A percentile compares a stretch with the other conserved stretches of the same genome.
Conservation (phyloP, 2,888 invertebrate genomes). For the Athrips mouffetella region DNA sequence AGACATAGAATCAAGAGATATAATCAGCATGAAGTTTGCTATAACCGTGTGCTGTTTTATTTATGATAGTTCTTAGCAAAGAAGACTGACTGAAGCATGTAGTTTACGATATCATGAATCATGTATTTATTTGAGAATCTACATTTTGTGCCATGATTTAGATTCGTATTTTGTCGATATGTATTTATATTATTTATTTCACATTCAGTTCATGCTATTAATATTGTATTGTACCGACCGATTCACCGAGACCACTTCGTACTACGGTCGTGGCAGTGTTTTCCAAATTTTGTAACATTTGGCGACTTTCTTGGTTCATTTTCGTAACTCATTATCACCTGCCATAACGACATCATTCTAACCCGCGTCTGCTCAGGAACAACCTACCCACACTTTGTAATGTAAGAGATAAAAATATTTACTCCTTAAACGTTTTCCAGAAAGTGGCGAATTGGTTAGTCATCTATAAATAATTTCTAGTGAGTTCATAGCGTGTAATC, state of each 20-base stretch:
- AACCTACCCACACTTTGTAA: constrained; percentile 20
- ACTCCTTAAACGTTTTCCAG: too few species aligned
- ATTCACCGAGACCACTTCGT: constrained; percentile 40
- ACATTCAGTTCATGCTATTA: constrained; percentile 3
- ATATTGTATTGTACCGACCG: constrained; percentile 33
- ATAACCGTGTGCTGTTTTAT: constrained; percentile 35
- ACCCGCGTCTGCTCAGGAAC: constrained; percentile 34
- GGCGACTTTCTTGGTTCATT: constrained; percentile 8
- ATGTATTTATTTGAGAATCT: constrained; percentile 12
- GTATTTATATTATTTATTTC: constrained; percentile 33
- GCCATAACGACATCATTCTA: constrained; percentile 35
- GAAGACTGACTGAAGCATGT: constrained; percentile 67
- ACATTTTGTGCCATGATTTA: constrained; percentile 8
- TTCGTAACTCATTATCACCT: constrained; percentile 28
- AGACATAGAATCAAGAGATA: constrained; percentile 31
- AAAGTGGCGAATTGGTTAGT: too few species aligned
- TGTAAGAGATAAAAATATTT: background rate
- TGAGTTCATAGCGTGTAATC: too few species aligned
- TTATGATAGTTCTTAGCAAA: constrained; percentile 21
- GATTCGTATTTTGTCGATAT: constrained; percentile 2
- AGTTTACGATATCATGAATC: constrained; percentile 22
- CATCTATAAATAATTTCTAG: too few species aligned
- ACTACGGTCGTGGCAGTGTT: constrained; percentile 51
- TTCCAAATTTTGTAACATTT: constrained; percentile 50
- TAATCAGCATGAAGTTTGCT: constrained; percentile 40